Percentiles rank a stretch among this genome's conserved stretches.
These are phyloP conservation scores for Lanius ludovicianus DNA, from an alignment of 2,113 vertebrate species.

Conservation along the genomic window DNA sequence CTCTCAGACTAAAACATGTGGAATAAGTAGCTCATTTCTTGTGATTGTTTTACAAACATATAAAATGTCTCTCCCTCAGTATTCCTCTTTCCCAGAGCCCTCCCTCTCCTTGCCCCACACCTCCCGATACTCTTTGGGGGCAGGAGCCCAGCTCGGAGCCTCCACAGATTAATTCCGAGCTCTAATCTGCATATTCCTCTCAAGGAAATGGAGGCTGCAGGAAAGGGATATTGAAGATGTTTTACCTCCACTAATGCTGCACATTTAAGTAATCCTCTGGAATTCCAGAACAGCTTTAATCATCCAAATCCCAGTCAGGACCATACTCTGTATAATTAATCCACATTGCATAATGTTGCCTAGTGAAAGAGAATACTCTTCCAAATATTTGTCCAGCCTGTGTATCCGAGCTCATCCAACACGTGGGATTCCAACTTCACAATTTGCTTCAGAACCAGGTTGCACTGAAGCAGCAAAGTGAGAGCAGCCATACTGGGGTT, in stretches of 20 bases:
- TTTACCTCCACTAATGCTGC: conserved; percentile 60
- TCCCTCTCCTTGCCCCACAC: conserved; percentile 7
- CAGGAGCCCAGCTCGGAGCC: background rate
- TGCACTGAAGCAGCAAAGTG: background rate
- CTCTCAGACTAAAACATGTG: background rate
- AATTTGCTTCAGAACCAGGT: background rate
- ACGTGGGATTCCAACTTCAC: background rate
- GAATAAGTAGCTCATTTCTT: background rate
- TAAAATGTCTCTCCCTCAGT: background rate
- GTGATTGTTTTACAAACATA: conserved; percentile 8
- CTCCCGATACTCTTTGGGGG: background rate
- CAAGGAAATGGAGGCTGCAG: conserved; percentile 52
- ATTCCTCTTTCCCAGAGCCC: background rate
- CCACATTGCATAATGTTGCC: conserved; percentile 50
- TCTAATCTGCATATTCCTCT: conserved; percentile 57
- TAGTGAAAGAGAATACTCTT: background rate
- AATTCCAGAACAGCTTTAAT: conserved; percentile 61
- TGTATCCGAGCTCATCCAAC: background rate
- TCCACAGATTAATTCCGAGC: conserved; percentile 45
- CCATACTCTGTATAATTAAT: conserved; percentile 46
- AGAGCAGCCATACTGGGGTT: background rate
- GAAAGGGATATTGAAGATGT: conserved; percentile 42
- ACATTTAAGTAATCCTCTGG: conserved; percentile 59
- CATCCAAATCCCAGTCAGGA: conserved; percentile 29
- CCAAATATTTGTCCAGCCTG: conserved; percentile 35